phyloP scores from a whole-genome alignment of 2,888 invertebrate species.

The Ophraella communa region DNA sequence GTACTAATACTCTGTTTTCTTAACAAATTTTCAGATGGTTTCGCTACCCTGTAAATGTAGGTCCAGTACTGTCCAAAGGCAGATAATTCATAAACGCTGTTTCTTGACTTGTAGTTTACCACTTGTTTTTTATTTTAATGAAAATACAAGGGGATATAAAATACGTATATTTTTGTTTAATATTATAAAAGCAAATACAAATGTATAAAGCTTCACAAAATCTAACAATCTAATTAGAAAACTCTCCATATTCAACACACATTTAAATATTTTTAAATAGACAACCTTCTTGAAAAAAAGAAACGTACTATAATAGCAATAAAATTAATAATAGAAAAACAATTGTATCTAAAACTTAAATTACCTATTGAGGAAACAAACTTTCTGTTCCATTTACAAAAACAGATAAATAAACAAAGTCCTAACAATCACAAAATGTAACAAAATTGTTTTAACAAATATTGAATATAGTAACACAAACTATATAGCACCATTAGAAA shows the following conservation, averaged over 20 bases:
- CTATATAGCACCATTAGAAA: conserved; percentile 22
- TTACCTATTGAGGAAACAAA: conserved; percentile 19
- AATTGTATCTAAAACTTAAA: conserved; percentile 16
- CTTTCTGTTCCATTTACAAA: conserved; percentile 29
- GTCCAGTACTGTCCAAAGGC: too few species aligned
- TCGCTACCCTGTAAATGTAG: too few species aligned
- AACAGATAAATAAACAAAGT: conserved; percentile 33
- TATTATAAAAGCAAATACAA: conserved; percentile 47
- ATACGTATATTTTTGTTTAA: conserved; percentile 40
- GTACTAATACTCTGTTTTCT: too few species aligned
- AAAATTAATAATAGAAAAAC: conserved; percentile 8
- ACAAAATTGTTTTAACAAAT: conserved; percentile 24
- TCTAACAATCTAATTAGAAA: conserved; percentile 45
- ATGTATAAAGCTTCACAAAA: conserved; percentile 47
- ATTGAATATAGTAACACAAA: conserved; percentile 6
- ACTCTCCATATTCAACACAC: conserved; percentile 47
- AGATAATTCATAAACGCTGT: too few species aligned
- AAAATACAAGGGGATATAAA: conserved; percentile 40
- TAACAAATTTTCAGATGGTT: too few species aligned
- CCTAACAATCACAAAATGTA: conserved; percentile 31
- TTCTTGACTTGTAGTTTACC: not conserved
- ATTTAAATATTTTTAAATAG: conserved; percentile 40
- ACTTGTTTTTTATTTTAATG: conserved; percentile 16
- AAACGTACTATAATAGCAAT: conserved; percentile 16
- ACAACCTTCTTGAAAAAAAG: conserved; percentile 26